A percentile compares a stretch with the other conserved stretches of the same genome.
These are phyloP conservation scores for Caerostris darwini DNA, from an alignment of 1,140 invertebrate species.

Conservation along the genomic window DNA sequence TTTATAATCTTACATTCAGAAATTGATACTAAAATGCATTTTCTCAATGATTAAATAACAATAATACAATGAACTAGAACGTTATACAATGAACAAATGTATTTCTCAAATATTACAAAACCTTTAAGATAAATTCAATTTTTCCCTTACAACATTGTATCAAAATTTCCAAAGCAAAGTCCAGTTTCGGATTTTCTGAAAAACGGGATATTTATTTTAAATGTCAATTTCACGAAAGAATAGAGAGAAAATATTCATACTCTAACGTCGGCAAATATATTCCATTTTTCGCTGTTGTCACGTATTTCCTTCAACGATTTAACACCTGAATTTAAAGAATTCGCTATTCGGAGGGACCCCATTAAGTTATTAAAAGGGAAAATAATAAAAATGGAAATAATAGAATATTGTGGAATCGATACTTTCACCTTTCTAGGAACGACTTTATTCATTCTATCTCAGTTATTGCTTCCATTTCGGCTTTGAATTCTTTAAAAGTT, in stretches of 20 bases:
- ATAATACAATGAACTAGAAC: background rate
- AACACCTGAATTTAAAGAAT: constrained; percentile 55
- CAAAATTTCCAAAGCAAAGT: background rate
- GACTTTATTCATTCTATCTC: constrained; percentile 42
- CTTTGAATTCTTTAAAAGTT: constrained; percentile 38
- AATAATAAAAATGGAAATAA: constrained; percentile 42
- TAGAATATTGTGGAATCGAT: too few relatives aligned
- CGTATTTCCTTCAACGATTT: constrained; percentile 52
- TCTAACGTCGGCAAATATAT: background rate
- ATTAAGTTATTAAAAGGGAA: constrained; percentile 57
- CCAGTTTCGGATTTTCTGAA: constrained; percentile 2
- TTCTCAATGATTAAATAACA: too few relatives aligned
- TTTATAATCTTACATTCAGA: background rate
- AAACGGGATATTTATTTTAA: constrained; percentile 31
- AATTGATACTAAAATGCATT: background rate
- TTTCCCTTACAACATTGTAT: background rate
- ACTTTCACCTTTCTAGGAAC: constrained; percentile 11
- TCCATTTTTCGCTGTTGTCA: background rate
- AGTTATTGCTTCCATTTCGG: constrained; percentile 33
- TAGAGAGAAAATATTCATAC: constrained; percentile 47
- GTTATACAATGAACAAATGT: background rate
- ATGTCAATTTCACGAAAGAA: background rate
- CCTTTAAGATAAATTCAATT: background rate
- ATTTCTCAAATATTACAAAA: background rate
- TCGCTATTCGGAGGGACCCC: constrained; percentile 7